These are phyloP conservation scores for Eupleurogrammus muticus DNA, from an alignment of 2,797 vertebrate genomes.

Conservation along the genomic window DNA sequence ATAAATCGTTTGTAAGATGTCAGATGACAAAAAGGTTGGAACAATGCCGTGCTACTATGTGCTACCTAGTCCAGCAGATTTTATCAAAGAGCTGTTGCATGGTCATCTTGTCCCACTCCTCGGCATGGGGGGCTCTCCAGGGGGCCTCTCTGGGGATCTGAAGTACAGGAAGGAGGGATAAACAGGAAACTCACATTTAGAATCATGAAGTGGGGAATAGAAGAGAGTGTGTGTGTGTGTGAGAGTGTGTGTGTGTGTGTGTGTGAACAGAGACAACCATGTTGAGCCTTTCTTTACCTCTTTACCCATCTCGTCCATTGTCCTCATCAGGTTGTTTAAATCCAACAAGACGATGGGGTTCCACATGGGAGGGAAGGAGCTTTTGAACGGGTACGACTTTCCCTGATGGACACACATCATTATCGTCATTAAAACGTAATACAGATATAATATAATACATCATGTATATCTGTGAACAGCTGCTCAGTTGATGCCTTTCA, in stretches of 20 bases:
- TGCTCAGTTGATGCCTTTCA: too few species aligned
- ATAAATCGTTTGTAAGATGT: too few species aligned
- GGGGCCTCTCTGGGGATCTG: conserved; percentile 96
- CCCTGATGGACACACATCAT: conserved; percentile 82
- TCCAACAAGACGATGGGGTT: conserved; percentile 92
- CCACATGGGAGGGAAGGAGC: conserved; percentile 91
- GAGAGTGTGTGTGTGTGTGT: neutral
- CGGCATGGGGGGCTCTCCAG: conserved; percentile 93
- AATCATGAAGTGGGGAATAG: neutral
- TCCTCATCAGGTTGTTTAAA: conserved; percentile 95
- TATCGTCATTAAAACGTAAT: neutral
- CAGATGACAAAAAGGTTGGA: too few species aligned
- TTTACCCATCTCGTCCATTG: conserved; percentile 94
- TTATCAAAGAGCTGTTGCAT: conserved; percentile 93
- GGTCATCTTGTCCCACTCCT: conserved; percentile 96
- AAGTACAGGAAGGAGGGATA: neutral
- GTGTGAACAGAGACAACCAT: accelerated
- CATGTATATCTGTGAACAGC: too few species aligned
- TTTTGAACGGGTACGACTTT: conserved; percentile 91
- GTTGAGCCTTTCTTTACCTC: conserved; percentile 82
- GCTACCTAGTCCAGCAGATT: conserved; percentile 94
- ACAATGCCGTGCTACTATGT: neutral
- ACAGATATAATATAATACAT: too few species aligned
- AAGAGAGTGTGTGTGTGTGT: neutral
- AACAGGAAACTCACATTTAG: neutral